These are phyloP conservation scores for Perca schrenkii DNA, from an alignment of 2,113 vertebrate genomes.

Conservation along the genomic window DNA sequence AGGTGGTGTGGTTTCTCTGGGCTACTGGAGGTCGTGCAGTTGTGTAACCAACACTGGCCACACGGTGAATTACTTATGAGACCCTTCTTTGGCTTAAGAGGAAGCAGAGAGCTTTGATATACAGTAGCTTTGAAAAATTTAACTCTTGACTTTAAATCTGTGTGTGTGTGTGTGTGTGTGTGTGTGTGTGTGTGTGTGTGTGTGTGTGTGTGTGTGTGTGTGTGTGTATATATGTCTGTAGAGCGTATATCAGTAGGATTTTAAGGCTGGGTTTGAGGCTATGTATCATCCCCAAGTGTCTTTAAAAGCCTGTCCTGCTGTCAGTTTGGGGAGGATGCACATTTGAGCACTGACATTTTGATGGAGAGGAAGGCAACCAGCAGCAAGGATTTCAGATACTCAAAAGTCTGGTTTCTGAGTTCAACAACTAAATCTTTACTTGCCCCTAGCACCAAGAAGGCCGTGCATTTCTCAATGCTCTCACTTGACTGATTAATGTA, in stretches of 20 bases:
- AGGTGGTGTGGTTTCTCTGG: constrained; percentile 33
- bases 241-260: constrained; percentile 2
- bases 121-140: constrained; percentile 30
- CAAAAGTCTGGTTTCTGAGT: not conserved
- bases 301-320: constrained; percentile 39
- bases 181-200: not conserved
- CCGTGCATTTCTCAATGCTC: not conserved
- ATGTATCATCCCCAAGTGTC: constrained; percentile 38
- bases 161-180: not conserved
- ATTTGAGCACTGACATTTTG: constrained; percentile 52
- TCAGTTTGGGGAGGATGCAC: constrained; percentile 35
- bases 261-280: constrained; percentile 21
- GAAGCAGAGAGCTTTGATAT: constrained; percentile 45
- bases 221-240: not conserved
- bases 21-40: constrained; percentile 25
- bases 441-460: not conserved
- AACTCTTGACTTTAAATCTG: constrained; percentile 31
- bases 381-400: constrained; percentile 17
- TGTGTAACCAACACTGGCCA: constrained; percentile 61
- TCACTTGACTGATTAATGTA: constrained; percentile 21
- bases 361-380: constrained; percentile 34
- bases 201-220: not conserved
- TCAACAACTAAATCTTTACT: not conserved
- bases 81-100: constrained; percentile 36
- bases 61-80: constrained; percentile 69